Evolutionary conservation across 2,888 invertebrate species (phyloP).

Genomic region (Drosophila formosana): DNA sequence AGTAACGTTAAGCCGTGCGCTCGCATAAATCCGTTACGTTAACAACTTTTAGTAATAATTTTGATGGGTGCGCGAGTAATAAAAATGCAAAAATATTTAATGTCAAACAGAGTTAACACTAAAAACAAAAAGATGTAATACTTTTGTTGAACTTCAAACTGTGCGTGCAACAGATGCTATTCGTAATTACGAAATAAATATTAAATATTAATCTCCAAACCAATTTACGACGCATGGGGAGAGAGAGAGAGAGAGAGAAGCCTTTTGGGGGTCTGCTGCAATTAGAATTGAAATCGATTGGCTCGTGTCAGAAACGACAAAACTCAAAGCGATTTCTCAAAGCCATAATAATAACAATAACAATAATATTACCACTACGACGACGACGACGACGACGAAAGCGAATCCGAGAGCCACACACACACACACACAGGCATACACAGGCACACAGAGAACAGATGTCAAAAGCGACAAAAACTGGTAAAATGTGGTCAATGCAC

Average conservation of each 20-base stretch:
- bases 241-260: background rate
- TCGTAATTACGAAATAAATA: background rate
- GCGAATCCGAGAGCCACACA: conserved; percentile 2
- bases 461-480: conserved; percentile 49
- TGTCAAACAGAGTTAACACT: background rate
- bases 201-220: background rate
- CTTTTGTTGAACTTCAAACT: background rate
- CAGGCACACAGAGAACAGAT: conserved; percentile 25
- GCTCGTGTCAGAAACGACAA: conserved; percentile 27
- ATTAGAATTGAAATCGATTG: conserved; percentile 35
- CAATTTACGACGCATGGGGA: background rate
- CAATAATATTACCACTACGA: conserved; percentile 20
- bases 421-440: no score
- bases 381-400: conserved; percentile 3
- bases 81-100: background rate
- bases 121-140: background rate
- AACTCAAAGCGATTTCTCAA: conserved; percentile 29
- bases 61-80: background rate
- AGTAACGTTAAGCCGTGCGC: background rate
- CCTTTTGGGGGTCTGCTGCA: conserved; percentile 9
- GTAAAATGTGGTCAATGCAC: conserved; percentile 52
- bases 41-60: background rate
- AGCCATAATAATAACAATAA: conserved; percentile 33
- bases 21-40: background rate
- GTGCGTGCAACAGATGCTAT: background rate